These are phyloP conservation scores for Lithophane leautieri DNA, from an alignment of 2,888 invertebrate genomes.

Conservation along the genomic window DNA sequence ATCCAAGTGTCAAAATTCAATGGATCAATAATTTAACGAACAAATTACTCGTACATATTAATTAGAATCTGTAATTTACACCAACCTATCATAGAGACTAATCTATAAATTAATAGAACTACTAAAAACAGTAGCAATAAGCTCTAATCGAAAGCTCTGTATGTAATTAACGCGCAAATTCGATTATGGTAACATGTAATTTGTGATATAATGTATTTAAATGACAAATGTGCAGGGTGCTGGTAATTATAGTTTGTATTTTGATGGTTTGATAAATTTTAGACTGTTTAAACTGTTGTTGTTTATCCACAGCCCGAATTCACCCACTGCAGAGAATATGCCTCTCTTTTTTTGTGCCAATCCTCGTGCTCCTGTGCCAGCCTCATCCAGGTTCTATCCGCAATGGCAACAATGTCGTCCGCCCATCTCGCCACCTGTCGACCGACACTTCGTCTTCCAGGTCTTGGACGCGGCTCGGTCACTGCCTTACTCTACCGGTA, in stretches of 20 bases:
- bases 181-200: conserved; percentile 33
- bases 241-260: not conserved
- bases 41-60: conserved; percentile 19
- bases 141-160: conserved; percentile 36
- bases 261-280: not conserved
- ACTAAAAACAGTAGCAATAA: conserved; percentile 32
- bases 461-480: too few relatives aligned
- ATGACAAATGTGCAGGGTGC: conserved; percentile 15
- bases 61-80: conserved; percentile 36
- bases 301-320: too few relatives aligned
- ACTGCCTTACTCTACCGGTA: too few relatives aligned
- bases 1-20: not conserved
- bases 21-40: conserved; percentile 6
- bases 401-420: too few relatives aligned
- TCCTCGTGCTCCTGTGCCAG: too few relatives aligned
- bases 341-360: too few relatives aligned
- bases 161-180: conserved; percentile 47
- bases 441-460: too few relatives aligned
- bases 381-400: too few relatives aligned
- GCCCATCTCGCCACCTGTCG: too few relatives aligned
- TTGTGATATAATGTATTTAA: conserved; percentile 19
- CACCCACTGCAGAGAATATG: too few relatives aligned
- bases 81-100: not conserved
- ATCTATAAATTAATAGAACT: conserved; percentile 35
- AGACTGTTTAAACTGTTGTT: too few relatives aligned